phyloP scores from a whole-genome alignment of 2,797 vertebrate species.

The Esox masquinongy region DNA sequence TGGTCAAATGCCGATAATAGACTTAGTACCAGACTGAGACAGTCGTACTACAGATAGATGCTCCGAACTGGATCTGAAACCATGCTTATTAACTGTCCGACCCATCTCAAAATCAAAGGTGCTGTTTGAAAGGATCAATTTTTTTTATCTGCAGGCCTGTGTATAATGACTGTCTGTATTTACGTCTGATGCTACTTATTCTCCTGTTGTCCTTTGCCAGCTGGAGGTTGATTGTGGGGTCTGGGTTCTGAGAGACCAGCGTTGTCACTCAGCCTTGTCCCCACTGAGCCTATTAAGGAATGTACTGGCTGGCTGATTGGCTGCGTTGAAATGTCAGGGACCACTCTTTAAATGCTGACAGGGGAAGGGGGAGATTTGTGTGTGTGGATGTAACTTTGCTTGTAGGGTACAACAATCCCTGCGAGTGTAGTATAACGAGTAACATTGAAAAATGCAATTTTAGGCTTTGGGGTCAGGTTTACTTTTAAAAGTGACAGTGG shows the following conservation, averaged over 20 bases:
- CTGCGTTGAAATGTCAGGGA: constrained; percentile 11
- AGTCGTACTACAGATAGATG: not conserved
- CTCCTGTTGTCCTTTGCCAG: constrained; percentile 67
- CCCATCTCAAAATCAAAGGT: not conserved
- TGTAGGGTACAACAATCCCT: not conserved
- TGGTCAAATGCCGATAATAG: constrained; percentile 12
- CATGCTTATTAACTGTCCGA: not conserved
- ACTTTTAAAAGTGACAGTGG: too few species aligned
- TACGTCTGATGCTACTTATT: constrained; percentile 63
- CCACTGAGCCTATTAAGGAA: constrained; percentile 64
- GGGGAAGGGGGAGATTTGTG: not conserved
- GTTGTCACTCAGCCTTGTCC: constrained; percentile 36
- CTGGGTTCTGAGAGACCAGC: not conserved
- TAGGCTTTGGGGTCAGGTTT: too few species aligned
- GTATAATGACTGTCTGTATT: constrained; percentile 24
- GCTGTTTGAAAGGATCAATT: not conserved
- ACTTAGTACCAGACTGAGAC: too few species aligned
- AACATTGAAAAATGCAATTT: too few species aligned
- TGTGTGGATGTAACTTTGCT: not conserved
- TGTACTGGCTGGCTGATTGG: constrained; percentile 59
- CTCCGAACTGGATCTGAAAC: not conserved
- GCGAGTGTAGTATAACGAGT: too few species aligned
- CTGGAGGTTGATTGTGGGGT: constrained; percentile 65
- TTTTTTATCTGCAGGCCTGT: constrained; percentile 27
- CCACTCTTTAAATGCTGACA: not conserved